Base-by-base conservation (phyloP, 2,797 vertebrate species). In the Gymnopithys bicolor region DNA sequence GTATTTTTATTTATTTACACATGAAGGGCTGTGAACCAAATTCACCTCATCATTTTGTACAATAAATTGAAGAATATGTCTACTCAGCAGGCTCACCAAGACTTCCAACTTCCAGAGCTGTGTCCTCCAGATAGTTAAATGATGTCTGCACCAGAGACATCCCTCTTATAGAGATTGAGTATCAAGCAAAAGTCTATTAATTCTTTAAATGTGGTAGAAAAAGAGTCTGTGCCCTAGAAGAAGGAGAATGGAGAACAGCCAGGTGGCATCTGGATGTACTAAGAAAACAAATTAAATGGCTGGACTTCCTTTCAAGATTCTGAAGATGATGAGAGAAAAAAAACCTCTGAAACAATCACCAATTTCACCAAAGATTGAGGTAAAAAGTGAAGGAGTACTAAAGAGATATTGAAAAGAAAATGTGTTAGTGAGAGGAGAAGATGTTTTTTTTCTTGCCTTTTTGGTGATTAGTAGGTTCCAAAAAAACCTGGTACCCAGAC, bases 1-100 rank as follows among this genome's bases (percentile, higher is more conserved):
- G 71, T 94, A 70, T 71, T 78, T 81, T 79, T 89, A 92, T 94
- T 90, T 91, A 95, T 94, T 90, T 89, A 48, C 60, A 49, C 69
- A 24, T 1, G 7, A 39, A 91, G 48, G 73, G 14, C 79, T 62
- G 32, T 5, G 70, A 90, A 90, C 46, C 89, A 91, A 94, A 80
- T 74, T 91, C 85, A 89, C 80, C 70, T 94, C 89, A 52, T 70
- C 27, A 2, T 59, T 75, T 75, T 0, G 1, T 19, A 41, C 18
- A 8, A 33, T 3, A 28, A 78, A n/a, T 21, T 37, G 56, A 43
- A 87, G 67, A 83, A 35, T 30, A 9, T 0, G 0, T 60, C 46
- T 37, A 10, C 71, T 55, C 56, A 32, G 33, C 25, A 82, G 11
- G 43, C 55, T 88, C 37, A 2, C 28, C 18, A 13, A 66, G 21